Evolutionary conservation across 2,888 invertebrate species (phyloP).

Genomic region (Apomyelois bistriatella): DNA sequence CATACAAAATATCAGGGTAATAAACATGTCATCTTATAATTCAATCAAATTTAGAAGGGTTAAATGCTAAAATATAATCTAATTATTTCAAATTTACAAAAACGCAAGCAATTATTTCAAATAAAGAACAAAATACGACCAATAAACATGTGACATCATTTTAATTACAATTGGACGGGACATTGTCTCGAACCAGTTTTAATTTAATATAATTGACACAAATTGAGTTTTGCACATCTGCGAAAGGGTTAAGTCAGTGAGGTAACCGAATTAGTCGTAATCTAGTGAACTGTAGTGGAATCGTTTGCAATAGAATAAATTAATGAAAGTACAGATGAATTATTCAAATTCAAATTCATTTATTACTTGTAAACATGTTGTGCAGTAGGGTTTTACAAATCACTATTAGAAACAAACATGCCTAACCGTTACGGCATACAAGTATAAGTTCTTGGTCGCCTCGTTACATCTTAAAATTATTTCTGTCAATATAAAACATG

Average conservation of each 20-base stretch:
- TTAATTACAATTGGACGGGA: background rate
- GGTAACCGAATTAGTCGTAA: constrained; percentile 48
- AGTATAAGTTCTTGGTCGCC: too few relatives aligned
- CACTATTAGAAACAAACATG: too few relatives aligned
- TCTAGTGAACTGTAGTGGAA: constrained; percentile 57
- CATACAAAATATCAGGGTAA: too few relatives aligned
- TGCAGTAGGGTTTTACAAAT: too few relatives aligned
- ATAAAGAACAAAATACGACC: background rate
- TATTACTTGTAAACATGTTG: too few relatives aligned
- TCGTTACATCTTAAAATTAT: too few relatives aligned
- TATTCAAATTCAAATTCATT: background rate
- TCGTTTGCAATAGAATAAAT: constrained; percentile 36
- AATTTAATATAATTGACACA: constrained; percentile 15
- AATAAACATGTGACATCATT: background rate
- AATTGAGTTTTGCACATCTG: constrained; percentile 43
- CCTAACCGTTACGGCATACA: too few relatives aligned
- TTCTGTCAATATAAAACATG: too few relatives aligned
- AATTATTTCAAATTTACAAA: background rate
- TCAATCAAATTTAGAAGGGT: too few relatives aligned
- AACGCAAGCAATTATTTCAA: background rate
- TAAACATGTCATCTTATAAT: too few relatives aligned
- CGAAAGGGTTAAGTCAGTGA: constrained; percentile 49
- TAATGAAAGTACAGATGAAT: background rate
- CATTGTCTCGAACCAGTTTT: constrained; percentile 2
- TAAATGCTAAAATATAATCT: background rate